These are phyloP conservation scores for Auanema freiburgensis DNA, from an alignment of 2,888 invertebrate species.

Conservation along the genomic window DNA sequence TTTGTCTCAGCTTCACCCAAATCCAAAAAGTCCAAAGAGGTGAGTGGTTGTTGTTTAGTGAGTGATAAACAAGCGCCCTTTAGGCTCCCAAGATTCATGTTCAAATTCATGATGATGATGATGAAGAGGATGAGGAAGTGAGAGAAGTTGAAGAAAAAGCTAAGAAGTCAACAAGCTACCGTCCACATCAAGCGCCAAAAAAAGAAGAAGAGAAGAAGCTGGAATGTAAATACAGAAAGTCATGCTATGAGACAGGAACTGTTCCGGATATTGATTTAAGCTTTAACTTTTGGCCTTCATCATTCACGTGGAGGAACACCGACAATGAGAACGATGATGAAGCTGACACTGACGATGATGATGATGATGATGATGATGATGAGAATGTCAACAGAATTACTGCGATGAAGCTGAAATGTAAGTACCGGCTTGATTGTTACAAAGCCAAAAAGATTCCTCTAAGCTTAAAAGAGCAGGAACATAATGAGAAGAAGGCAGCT, in stretches of 20 bases:
- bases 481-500: conserved; percentile 26
- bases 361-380: conserved; percentile 30
- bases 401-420: conserved; percentile 40
- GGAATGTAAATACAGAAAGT: conserved; percentile 49
- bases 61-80: no score
- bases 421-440: conserved; percentile 47
- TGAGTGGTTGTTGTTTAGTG: not conserved
- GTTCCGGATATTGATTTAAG: conserved; percentile 29
- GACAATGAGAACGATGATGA: conserved; percentile 7
- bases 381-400: conserved; percentile 35
- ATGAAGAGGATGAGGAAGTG: conserved; percentile 27
- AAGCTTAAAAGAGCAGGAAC: conserved; percentile 33
- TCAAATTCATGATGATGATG: conserved; percentile 24
- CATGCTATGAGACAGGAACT: conserved; percentile 48
- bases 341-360: conserved; percentile 32
- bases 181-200: conserved; percentile 11
- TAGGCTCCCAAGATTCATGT: not conserved
- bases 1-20: conserved; percentile 28
- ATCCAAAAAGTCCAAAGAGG: conserved; percentile 29
- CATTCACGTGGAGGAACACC: not conserved
- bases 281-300: conserved; percentile 17
- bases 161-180: conserved; percentile 11
- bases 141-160: conserved; percentile 29
- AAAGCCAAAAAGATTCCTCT: conserved; percentile 30
- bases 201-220: conserved; percentile 20